Conservation (phyloP, 2,797 vertebrate genomes). For the Alouatta caraya region DNA sequence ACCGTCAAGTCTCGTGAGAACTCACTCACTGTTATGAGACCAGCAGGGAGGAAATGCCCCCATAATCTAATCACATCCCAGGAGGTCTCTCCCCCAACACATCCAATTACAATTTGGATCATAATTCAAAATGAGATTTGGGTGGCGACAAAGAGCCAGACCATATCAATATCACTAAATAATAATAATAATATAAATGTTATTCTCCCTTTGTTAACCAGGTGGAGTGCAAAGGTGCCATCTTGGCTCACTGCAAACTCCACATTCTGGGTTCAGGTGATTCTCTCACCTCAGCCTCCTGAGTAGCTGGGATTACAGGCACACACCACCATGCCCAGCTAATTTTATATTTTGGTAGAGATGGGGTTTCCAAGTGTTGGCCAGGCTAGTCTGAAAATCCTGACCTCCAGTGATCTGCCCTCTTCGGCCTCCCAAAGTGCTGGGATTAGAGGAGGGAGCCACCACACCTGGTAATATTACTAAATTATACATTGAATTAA, state of each 20-base stretch:
- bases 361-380: neutral
- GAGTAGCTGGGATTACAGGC: neutral
- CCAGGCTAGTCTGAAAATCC: neutral
- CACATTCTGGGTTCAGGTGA: neutral
- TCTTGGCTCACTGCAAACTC: neutral
- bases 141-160: neutral
- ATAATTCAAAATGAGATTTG: neutral
- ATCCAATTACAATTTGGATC: neutral
- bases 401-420: neutral
- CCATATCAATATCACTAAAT: neutral
- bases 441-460: neutral
- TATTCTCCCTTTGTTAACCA: neutral
- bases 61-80: neutral
- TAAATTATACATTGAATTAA: neutral
- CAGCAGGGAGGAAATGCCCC: neutral
- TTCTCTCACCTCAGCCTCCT: neutral
- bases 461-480: fast-evolving
- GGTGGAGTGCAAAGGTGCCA: neutral
- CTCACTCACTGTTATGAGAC: neutral
- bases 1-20: neutral
- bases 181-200: neutral
- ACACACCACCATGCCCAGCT: neutral
- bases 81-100: neutral
- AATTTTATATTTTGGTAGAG: neutral
- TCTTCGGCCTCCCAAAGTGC: fast-evolving